A percentile compares a stretch with the other conserved stretches of the same genome.
phyloP scores from a whole-genome alignment of 2,113 vertebrate genomes.

The Dromaius novaehollandiae region DNA sequence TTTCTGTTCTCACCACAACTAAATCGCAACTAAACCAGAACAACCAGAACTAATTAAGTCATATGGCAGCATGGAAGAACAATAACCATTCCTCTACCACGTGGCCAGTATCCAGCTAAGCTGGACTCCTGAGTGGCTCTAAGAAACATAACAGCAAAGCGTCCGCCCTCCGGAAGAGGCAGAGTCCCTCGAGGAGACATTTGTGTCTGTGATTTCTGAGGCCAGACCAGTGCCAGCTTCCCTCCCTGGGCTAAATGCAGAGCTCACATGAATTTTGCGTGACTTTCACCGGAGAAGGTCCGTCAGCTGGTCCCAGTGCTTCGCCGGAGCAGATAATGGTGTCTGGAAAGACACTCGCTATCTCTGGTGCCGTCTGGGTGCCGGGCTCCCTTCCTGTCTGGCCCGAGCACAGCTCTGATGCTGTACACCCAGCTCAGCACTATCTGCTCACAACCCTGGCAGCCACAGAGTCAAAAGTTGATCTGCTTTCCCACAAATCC shows the following conservation, averaged over 20 bases:
- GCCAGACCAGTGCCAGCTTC: background rate
- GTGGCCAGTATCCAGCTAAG: background rate
- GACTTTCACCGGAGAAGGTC: constrained; percentile 3
- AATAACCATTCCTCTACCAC: background rate
- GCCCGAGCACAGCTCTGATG: background rate
- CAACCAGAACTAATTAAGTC: background rate
- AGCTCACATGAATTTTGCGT: accelerated
- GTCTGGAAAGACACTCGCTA: constrained; percentile 51
- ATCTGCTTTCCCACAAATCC: background rate
- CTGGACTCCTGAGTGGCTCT: background rate
- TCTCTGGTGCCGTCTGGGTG: background rate
- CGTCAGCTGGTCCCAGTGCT: background rate
- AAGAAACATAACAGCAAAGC: accelerated
- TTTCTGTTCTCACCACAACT: background rate
- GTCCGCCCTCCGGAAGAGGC: background rate
- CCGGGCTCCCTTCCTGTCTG: constrained; percentile 16
- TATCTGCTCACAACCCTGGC: background rate
- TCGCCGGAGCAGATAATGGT: background rate
- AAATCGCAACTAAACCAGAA: too few species aligned
- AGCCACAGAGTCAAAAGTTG: background rate
- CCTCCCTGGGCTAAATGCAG: accelerated
- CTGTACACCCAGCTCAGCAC: accelerated
- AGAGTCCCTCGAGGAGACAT: background rate
- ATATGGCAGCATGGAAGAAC: background rate
- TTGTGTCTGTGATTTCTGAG: background rate